Base-by-base conservation (phyloP, 2,888 invertebrate species). In the Eilema caniola region DNA sequence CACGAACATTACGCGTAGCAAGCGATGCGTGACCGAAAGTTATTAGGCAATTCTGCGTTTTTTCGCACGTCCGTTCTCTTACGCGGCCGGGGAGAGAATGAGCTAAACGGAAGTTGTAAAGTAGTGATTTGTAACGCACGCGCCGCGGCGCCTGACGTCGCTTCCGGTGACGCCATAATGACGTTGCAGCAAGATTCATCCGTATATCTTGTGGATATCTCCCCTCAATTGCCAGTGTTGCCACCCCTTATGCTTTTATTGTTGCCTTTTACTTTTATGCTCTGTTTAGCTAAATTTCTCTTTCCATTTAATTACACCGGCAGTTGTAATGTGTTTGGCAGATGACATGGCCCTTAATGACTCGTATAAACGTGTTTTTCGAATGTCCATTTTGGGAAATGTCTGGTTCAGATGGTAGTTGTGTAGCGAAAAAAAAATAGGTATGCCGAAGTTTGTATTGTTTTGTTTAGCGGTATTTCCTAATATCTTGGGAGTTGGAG, bases 41-140 rank as follows among this genome's bases (percentile, higher is more conserved):
- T 93, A 94, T 93, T 93, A 90, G 88, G 82, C 84, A 88, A 80
- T 82, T 81, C 80, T 81, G 78, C 74, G 86, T 89, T 87, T 88
- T 89, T 88, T 86, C 89, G 89, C 90, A 89, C 92, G 91, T 92
- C 91, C 90, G 86, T 78, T 83, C 83, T 83, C 84, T 83, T 73
- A 87, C 82, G 86, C 85, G 82, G 85, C 87, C 82, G 85, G 82
- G 81, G 87, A 85, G 82, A 87, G 82, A 93, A 89, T 94, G 91
- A 85, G 85, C 83, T 79, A 86, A 85, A 88, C 93, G 95, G 95
- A 95, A 94, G 95, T 95, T 94, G 95, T 95, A 95, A 95, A 95
- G 95, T 93, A 94, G 95, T 94, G 95, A 95, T 95, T 95, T 95
- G 95, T 93, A 93, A 95, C 92, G 95, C 95, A 95, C 95, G 94